These are phyloP conservation scores for Zophobas atratus DNA, from an alignment of 1,140 invertebrate genomes.

Conservation along the genomic window DNA sequence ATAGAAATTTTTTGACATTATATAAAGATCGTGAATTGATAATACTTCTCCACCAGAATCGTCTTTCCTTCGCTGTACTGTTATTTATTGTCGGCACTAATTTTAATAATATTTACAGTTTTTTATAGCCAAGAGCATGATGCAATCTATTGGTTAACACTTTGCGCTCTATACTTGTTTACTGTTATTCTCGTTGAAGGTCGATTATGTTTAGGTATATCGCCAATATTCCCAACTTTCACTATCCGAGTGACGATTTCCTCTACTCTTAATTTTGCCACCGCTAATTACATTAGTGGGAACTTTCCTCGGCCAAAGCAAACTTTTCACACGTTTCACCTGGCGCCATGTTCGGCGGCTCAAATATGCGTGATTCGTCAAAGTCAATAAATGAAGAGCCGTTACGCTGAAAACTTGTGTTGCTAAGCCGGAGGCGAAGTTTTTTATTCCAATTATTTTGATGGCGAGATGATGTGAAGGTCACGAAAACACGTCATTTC, in stretches of 20 bases:
- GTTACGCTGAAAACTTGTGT: constrained; percentile 5
- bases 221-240: background rate
- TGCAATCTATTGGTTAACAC: background rate
- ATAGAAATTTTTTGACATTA: no score
- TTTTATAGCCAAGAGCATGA: background rate
- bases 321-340: constrained; percentile 21
- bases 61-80: no score
- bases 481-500: no score
- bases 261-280: background rate
- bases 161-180: background rate
- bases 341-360: constrained; percentile 12
- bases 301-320: background rate
- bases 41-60: no score
- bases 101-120: no score
- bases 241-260: background rate
- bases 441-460: no score
- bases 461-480: no score
- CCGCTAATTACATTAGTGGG: background rate
- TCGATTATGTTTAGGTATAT: constrained; percentile 10
- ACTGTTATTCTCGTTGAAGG: constrained; percentile 31
- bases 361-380: constrained; percentile 24
- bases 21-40: no score
- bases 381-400: constrained; percentile 28
- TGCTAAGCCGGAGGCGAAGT: background rate
- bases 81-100: no score